A percentile compares a stretch with the other conserved stretches of the same genome.
These are phyloP conservation scores for Piprites chloris DNA, from an alignment of 2,113 vertebrate genomes.

Conservation along the genomic window DNA sequence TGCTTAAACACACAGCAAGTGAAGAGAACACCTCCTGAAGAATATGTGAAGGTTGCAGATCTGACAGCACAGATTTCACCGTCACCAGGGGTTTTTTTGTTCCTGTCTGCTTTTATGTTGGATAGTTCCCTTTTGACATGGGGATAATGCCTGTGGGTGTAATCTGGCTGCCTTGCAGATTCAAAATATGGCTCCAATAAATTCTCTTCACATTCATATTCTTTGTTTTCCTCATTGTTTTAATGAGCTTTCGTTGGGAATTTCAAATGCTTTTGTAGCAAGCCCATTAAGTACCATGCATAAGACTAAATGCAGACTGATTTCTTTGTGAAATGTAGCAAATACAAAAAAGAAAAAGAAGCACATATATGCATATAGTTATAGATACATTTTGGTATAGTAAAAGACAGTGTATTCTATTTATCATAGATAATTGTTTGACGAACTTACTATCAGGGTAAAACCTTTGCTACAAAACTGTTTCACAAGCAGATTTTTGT, in stretches of 20 bases:
- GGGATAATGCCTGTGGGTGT: background rate
- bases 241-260: background rate
- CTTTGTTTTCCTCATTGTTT: background rate
- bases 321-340: background rate
- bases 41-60: background rate
- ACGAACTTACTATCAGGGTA: background rate
- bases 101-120: conserved; percentile 20
- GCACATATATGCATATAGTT: background rate
- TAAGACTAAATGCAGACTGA: background rate
- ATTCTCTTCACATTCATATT: background rate
- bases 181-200: background rate
- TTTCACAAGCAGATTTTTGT: background rate
- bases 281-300: background rate
- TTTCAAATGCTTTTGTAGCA: background rate
- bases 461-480: background rate
- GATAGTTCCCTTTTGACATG: background rate
- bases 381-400: background rate
- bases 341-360: background rate
- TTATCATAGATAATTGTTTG: background rate
- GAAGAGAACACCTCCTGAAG: conserved; percentile 20
- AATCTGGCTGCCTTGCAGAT: background rate
- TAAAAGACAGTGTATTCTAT: background rate
- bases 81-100: background rate
- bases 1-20: background rate
- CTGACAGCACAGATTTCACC: background rate